Evolutionary conservation across 2,888 invertebrate genomes (phyloP).

Genomic region (Petrophora chlorosata): DNA sequence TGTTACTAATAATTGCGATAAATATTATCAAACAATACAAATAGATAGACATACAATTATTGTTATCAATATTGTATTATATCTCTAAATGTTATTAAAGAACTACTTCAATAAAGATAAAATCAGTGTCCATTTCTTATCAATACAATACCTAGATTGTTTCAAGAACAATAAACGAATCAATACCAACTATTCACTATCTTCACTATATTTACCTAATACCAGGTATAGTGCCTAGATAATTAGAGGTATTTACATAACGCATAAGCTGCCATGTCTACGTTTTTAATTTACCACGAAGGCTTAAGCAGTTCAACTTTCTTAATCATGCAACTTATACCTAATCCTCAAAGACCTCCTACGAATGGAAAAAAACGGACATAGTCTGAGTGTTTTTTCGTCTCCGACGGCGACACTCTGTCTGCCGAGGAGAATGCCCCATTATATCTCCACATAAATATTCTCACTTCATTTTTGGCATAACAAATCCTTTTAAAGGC

Average conservation of each 20-base stretch:
- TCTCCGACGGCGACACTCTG: conserved; percentile 66
- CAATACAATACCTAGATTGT: conserved; percentile 49
- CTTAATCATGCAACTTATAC: conserved; percentile 20
- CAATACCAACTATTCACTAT: conserved; percentile 11
- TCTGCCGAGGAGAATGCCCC: conserved; percentile 58
- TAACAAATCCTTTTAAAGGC: conserved; percentile 74
- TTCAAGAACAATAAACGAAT: conserved; percentile 44
- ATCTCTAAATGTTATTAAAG: conserved; percentile 72
- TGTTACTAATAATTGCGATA: conserved; percentile 71
- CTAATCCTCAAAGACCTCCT: conserved; percentile 44
- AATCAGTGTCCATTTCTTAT: conserved; percentile 56
- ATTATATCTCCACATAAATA: conserved; percentile 57
- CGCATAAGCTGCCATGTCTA: not conserved
- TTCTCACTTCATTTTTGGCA: conserved; percentile 65
- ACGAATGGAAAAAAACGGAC: conserved; percentile 39
- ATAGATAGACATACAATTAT: conserved; percentile 73
- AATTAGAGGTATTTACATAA: too few relatives aligned
- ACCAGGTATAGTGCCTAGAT: too few relatives aligned
- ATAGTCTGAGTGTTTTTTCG: conserved; percentile 37
- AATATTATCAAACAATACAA: conserved; percentile 78
- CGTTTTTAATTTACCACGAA: not conserved
- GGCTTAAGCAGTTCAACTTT: conserved; percentile 9
- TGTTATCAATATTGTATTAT: conserved; percentile 76
- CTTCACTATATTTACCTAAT: not conserved
- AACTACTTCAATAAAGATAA: conserved; percentile 70